Base-by-base conservation (phyloP, 2,888 invertebrate species). In the Cybosia mesomella region DNA sequence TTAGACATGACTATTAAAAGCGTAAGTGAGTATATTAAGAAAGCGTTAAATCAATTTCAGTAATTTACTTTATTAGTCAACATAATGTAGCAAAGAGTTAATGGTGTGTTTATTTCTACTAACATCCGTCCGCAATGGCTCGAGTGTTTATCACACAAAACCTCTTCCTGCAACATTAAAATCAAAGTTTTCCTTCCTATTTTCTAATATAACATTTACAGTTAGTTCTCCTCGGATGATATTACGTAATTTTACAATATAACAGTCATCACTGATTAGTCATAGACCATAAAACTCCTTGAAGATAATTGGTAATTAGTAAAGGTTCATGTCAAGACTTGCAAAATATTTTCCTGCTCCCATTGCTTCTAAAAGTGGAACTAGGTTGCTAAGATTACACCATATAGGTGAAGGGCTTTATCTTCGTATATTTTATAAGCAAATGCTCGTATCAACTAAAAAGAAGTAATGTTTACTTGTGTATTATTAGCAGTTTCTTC, bases 121-220 rank as follows among this genome's bases (percentile, higher is more conserved):
- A 68, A 60, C 58, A 58, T 68, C 67, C 66, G 58, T 58, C 53
- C 49, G 55, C 43, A 58, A 55, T 67, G 34, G 36, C 58, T 66
- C 60, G 43, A 57, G 61, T 55, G 75, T 80, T 74, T 87, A 89
- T 87, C 87, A 80, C 86, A 87, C 89, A 78, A 72, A 73, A 70
- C 60, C 72, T 68, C 82, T 85, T 83, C 80, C 78, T 81, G 67
- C 73, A 73, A 73, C 79, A 79, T 77, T 67, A 73, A 75, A 69
- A 71, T 71, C 68, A 71, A 22, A 69, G 77, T 80, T 87, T 90
- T 85, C 83, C 86, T 89, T 91, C 87, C 89, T 89, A 85, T 89
- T 89, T 90, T 89, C 87, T 88, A 87, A 84, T 85, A 85, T 83
- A 85, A 83, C 78, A 82, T 43, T 58, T n/a, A 39, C 36, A 63